Base-by-base conservation (phyloP, 2,797 vertebrate species). In the Nannoperca australis region DNA sequence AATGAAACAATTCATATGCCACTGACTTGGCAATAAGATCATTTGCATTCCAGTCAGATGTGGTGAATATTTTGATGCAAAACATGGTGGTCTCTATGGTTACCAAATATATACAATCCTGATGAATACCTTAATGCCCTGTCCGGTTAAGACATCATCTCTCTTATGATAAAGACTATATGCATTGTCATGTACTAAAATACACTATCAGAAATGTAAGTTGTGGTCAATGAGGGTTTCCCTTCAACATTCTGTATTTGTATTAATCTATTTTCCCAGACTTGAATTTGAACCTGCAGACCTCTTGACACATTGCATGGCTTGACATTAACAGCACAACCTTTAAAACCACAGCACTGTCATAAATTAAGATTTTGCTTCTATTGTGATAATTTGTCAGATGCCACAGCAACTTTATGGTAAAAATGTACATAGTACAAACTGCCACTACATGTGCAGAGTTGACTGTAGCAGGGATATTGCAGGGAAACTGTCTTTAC, bases 1-100 rank as follows among this genome's bases (percentile, higher is more conserved):
- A 77, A 85, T 84, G 56, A 82, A 82, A 84, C 44, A 49, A 70
- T 64, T 76, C 61, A 79, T 75, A 82, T 62, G 77, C 58, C 32
- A 51, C 56, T 50, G 58, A 70, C 68, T 71, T 77, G 42, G 44
- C 38, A 55, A 69, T 62, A 45, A 55, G 75, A 27, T 79, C n/a
- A 74, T 86, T 76, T 86, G 53, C 68, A 72, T 84, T 79, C 53
- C 38, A 58, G 40, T 73, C 74, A 51, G 62, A 81, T 44, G 47
- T 45, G 44, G 24, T 36, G 44, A 50, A 27, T 70, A 64, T 81
- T 81, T 73, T 64, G 72, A 84, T 87, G 79, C 24, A 84, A 80
- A 85, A 83, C 73, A 59, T 69, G 78, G 59, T 71, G 36, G 71
- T 83, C 50, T 67, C 76, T 64, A 73, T 76, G 61, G 75, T 64